Evolutionary conservation across 2,113 vertebrate genomes (phyloP), one percentile per base, ranked within the genome.

Genomic region (Chlorodrepanis virens): DNA sequence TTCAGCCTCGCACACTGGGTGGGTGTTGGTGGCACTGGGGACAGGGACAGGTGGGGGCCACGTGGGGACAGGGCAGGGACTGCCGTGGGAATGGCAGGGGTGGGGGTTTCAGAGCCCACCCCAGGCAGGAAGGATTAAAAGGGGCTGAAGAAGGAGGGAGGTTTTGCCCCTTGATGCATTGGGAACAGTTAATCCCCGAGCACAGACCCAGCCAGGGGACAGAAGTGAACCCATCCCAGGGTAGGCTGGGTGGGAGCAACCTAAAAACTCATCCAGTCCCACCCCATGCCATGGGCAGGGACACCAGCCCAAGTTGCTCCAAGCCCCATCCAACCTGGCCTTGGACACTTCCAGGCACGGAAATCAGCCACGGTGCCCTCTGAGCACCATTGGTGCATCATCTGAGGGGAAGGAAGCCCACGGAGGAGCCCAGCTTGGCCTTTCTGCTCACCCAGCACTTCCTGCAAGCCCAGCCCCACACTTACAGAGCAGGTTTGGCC

Each of bases 1-100:
- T 98, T 98, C 97, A 97, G 72, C 83, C 2, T 93, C 0, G 77
- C 92, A 0, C 98, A 98, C 8, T 98, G 98, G 98, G 98, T 98
- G 92, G 98, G 86, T 4, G 17, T 4, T 42, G 68, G 35, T 53
- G 72, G 64, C 54, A 9, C 39, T 28, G 54, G 63, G 53, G 39
- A 77, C 50, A 13, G 40, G 59, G 50, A 56, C 50, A 6, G 50
- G 2, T 15, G 50, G 69, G 49, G n/a, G 11, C 13, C 49, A 14
- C 0, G 17, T 2, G 18, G 28, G 59, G 33, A 47, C 12, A 22
- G 47, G 18, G 33, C 60, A 68, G 52, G 2, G 0, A 13, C 3
- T 13, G 27, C 42, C 1, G 0, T 28, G 29, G 52, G 27, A 52
- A 9, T 19, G 54, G 10, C 0, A 19, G 63, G 22, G 29, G 3